A percentile compares a stretch with the other conserved stretches of the same genome.
Evolutionary conservation across 2,113 vertebrate genomes (phyloP).

Genomic region (Lonchura striata): DNA sequence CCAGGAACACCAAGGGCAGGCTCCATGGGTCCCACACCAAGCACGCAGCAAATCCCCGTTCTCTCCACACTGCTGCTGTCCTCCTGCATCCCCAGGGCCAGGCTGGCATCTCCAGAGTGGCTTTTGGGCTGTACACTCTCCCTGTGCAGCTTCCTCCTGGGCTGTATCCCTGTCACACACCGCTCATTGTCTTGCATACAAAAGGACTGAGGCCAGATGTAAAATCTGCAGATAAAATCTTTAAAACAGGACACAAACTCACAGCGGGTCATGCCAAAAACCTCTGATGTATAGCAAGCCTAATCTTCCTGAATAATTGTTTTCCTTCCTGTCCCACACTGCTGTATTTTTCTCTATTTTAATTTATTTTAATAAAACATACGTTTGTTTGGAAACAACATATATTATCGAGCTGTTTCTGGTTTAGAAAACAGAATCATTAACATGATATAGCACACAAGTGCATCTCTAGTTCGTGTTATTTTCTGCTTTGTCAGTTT

Average conservation of each 20-base stretch:
- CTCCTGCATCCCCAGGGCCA: background rate
- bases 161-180: background rate
- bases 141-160: background rate
- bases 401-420: conserved; percentile 4
- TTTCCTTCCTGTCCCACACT: background rate
- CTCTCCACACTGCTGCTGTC: background rate
- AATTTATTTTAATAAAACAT: conserved; percentile 48
- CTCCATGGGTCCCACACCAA: too few relatives aligned
- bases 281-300: background rate
- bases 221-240: background rate
- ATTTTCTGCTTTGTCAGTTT: conserved; percentile 60
- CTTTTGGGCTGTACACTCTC: background rate
- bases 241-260: background rate
- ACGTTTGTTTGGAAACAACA: background rate
- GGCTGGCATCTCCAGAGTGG: background rate
- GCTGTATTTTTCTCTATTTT: background rate
- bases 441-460: conserved; percentile 42
- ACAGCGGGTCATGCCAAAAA: background rate
- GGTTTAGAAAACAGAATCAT: conserved; percentile 39
- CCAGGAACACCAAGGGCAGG: rapidly evolving
- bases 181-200: background rate
- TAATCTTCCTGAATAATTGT: conserved; percentile 31
- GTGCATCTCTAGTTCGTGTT: background rate
- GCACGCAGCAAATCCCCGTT: rapidly evolving
- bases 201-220: background rate